phyloP scores from a whole-genome alignment of 2,113 vertebrate species.

The Etia nguti region DNA sequence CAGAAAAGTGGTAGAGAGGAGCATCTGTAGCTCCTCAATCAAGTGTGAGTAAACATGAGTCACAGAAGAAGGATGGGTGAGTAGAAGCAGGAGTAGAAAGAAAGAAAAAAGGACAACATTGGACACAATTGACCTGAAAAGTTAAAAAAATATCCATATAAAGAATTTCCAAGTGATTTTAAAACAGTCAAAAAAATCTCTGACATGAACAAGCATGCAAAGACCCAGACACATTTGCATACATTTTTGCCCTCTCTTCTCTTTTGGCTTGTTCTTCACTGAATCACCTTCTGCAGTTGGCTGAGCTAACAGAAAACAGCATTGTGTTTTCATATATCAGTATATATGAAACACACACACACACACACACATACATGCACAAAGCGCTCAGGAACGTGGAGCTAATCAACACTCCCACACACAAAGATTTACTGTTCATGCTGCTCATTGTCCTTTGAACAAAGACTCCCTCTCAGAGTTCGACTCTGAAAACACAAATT shows the following conservation, averaged over 20 bases:
- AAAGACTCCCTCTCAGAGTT: constrained; percentile 4
- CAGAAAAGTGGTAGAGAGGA: not conserved
- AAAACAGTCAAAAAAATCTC: not conserved
- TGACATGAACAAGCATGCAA: not conserved
- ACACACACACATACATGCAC: not conserved
- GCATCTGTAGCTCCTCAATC: not conserved
- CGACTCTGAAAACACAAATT: constrained; percentile 7
- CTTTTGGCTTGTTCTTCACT: not conserved
- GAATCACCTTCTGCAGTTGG: constrained; percentile 51
- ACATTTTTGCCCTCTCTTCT: not conserved
- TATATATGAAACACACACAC: constrained; percentile 6
- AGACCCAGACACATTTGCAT: not conserved
- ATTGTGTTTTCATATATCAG: constrained; percentile 22
- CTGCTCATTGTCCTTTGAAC: constrained; percentile 8
- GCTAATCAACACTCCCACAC: constrained; percentile 10
- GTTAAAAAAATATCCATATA: not conserved
- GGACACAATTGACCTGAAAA: not conserved
- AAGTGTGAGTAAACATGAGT: constrained; percentile 56
- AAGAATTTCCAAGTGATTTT: not conserved
- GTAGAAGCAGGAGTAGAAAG: not conserved
- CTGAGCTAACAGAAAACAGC: constrained; percentile 28
- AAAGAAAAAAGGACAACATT: not conserved
- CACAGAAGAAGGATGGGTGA: constrained; percentile 3
- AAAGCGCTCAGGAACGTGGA: constrained; percentile 43
- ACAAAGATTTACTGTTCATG: constrained; percentile 2